Evolutionary conservation across 2,113 vertebrate species (phyloP).

Genomic region (Hydropotes inermis): DNA sequence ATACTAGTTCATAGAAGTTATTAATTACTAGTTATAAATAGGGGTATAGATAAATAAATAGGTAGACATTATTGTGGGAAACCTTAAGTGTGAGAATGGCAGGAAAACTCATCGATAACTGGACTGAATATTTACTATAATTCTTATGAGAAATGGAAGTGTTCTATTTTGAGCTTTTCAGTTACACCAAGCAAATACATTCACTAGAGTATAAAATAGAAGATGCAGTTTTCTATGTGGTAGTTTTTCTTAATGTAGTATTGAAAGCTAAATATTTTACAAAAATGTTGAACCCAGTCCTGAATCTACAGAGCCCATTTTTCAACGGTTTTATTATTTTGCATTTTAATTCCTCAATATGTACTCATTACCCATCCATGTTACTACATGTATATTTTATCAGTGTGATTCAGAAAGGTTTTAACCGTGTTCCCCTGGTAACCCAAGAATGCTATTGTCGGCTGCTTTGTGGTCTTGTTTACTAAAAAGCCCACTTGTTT

Average conservation of each 20-base stretch:
- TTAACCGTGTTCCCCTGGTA: not conserved
- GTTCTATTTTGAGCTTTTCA: not conserved
- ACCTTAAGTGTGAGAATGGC: not conserved
- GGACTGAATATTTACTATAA: not conserved
- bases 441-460: not conserved
- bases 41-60: not conserved
- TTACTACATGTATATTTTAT: not conserved
- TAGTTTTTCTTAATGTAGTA: slow-evolving; percentile 33
- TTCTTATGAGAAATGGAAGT: not conserved
- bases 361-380: not conserved
- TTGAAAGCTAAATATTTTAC: slow-evolving; percentile 38
- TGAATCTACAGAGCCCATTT: slow-evolving; percentile 17
- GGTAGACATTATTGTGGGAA: not conserved
- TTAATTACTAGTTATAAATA: not conserved
- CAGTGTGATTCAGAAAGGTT: not conserved
- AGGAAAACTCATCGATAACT: not conserved
- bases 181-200: not conserved
- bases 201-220: slow-evolving; percentile 25
- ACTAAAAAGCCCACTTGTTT: not conserved
- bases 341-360: not conserved
- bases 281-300: not conserved
- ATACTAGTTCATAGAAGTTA: not conserved
- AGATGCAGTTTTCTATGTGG: not conserved
- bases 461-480: not conserved
- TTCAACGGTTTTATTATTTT: not conserved